Evolutionary conservation across 2,888 invertebrate species (phyloP), one percentile per base, ranked within the genome.

Genomic region (Blastobasis lacticolella): DNA sequence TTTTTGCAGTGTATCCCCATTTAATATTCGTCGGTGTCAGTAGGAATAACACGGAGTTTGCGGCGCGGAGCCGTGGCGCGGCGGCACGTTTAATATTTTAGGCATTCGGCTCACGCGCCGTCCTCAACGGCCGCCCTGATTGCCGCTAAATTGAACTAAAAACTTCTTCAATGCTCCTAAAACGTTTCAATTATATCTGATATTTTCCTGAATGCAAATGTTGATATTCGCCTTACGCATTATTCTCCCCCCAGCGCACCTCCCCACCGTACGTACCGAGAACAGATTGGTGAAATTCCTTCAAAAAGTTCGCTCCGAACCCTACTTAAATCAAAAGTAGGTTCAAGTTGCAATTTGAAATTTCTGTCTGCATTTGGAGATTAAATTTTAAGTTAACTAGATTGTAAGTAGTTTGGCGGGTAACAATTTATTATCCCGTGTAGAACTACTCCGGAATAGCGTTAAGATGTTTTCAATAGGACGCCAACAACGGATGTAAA

Each of bases 141-240:
- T 89, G 88, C 86, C 75, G 81, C 83, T 82, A 88, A 88, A 88
- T 88, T 88, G 83, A 86, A 87, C 88, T 88, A 88, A 89, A 86
- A 88, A 88, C 84, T 88, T 87, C 81, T 83, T 80, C 80, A 85
- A 81, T 81, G 81, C 76, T 75, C 70, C 75, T 76, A 82, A 86
- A 88, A 83, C 77, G 81, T 77, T 83, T 78, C 80, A 82, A 83
- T 85, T 84, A 83, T 81, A 75, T 78, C 62, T 69, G 67, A 71
- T 75, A 77, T 73, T 76, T 76, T 71, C 65, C 61, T 62, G 59
- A 69, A 75, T 71, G 67, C 58, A 55, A 59, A 60, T 54, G 47
- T 51, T 49, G 49, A 50, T 49, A 52, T 40, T 55, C 41, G 45
- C 45, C 41, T 48, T 57, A 64, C 53, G 61, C 57, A 61, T 63